Percentiles rank a stretch among this genome's conserved stretches.
Conservation (phyloP, 2,113 vertebrate species). For the Thunnus maccoyii region DNA sequence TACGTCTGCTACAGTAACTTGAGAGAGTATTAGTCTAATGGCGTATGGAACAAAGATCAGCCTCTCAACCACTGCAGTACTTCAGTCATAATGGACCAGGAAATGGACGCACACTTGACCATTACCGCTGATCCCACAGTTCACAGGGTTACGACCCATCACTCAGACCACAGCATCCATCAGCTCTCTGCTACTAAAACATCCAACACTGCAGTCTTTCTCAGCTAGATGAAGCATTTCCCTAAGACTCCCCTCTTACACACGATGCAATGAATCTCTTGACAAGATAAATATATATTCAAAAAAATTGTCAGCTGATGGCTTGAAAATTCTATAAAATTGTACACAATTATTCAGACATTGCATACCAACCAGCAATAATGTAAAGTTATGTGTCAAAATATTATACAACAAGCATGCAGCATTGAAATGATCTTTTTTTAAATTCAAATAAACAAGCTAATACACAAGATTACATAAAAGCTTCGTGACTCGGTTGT, state of each 20-base stretch:
- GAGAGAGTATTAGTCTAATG: background rate
- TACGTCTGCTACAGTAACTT: background rate
- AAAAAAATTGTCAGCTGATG: background rate
- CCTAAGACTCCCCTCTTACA: background rate
- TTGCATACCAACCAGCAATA: too few relatives aligned
- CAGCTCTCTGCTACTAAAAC: background rate
- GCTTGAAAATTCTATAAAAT: background rate
- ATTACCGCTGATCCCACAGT: background rate
- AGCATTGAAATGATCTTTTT: background rate
- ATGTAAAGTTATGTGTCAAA: too few relatives aligned
- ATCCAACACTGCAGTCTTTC: background rate
- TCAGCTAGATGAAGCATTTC: background rate
- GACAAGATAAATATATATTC: too few relatives aligned
- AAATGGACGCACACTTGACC: slow-evolving; percentile 24
- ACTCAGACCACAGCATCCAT: slow-evolving; percentile 6
- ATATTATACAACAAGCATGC: too few relatives aligned
- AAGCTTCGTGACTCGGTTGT: too few relatives aligned
- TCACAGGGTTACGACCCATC: background rate
- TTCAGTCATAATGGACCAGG: slow-evolving; percentile 52
- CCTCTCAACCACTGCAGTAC: slow-evolving; percentile 9
- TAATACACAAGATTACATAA: too few relatives aligned
- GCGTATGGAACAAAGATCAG: background rate
- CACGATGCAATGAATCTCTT: background rate
- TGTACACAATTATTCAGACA: background rate
- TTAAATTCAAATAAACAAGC: background rate